These are phyloP conservation scores for Drosophila mimica DNA, from an alignment of 2,888 invertebrate genomes.

Conservation along the genomic window DNA sequence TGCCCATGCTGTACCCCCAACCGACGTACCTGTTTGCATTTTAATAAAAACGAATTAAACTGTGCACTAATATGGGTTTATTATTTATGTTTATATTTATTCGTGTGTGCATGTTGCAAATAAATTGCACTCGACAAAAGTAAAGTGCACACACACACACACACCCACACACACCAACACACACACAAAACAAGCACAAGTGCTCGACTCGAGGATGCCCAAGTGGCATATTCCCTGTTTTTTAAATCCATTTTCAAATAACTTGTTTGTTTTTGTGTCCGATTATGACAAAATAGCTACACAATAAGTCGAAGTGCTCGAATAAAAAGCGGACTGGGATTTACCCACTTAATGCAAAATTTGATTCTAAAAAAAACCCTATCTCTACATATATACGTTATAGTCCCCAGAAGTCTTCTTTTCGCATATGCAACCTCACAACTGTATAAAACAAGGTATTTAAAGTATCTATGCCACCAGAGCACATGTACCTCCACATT, in stretches of 20 bases:
- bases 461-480: neutral
- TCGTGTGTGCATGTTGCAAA: constrained; percentile 61
- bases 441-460: neutral
- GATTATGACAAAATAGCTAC: neutral
- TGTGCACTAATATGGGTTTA: constrained; percentile 77
- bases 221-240: neutral
- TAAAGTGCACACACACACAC: constrained; percentile 24
- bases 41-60: constrained; percentile 77
- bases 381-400: neutral
- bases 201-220: neutral
- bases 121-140: constrained; percentile 69
- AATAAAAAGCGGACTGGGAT: neutral
- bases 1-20: neutral
- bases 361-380: neutral
- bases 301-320: neutral
- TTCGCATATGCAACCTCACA: neutral
- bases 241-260: neutral
- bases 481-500: constrained; percentile 5
- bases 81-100: constrained; percentile 71
- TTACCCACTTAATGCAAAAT: neutral
- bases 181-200: neutral
- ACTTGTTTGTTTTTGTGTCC: neutral
- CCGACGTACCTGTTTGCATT: constrained; percentile 53
- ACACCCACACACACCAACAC: constrained; percentile 1
- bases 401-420: neutral